Evolutionary conservation across 2,888 invertebrate genomes (phyloP), one percentile per base, ranked within the genome.

Genomic region (Psylliodes chrysocephalus): DNA sequence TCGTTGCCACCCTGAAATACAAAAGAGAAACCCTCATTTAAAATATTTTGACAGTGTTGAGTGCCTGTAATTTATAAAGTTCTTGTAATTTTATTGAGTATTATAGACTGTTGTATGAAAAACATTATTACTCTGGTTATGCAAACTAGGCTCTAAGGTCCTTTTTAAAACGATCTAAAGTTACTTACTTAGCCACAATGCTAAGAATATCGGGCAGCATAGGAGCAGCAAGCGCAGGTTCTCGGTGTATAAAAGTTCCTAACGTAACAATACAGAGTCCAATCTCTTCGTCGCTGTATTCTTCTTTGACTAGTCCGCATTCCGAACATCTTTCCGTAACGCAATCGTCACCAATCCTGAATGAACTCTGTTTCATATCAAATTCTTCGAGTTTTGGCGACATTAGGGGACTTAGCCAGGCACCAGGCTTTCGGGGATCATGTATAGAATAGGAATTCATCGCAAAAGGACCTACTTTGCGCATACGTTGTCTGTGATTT

Each of bases 251-350:
- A 82, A 96, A 98, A 0, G 98, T 98, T 22, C 95, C 95, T 68
- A 99, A 84, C 67, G 93, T 93, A 49, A 98, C 94, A 73, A 99
- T 93, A 76, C 96, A 92, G 57, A 98, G 87, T 0, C 96, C 96
- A 63, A 98, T 86, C 80, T 98, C 98, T 80, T 99, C 98, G 80
- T 99, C 98, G 68, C 95, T 96, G 83, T 97, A 98, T 79, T 95
- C 92, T 81, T 97, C 96, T 66, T 90, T 89, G 2, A 91, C 86
- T 1, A 91, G 90, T 12, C 96, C 96, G 82, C 98, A 99, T 79
- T 96, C 95, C 0, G 94, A 89, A 79, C 96, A 96, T 79, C 90
- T 85, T 62, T 90, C 89, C 71, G 87, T 89, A 17, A 90, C 86
- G 67, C 89, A 90, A 60, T 91, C 91, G 59, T 91, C 90, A 0